Evolutionary conservation across 2,113 vertebrate genomes (phyloP).

Genomic region (Scolopax mira): DNA sequence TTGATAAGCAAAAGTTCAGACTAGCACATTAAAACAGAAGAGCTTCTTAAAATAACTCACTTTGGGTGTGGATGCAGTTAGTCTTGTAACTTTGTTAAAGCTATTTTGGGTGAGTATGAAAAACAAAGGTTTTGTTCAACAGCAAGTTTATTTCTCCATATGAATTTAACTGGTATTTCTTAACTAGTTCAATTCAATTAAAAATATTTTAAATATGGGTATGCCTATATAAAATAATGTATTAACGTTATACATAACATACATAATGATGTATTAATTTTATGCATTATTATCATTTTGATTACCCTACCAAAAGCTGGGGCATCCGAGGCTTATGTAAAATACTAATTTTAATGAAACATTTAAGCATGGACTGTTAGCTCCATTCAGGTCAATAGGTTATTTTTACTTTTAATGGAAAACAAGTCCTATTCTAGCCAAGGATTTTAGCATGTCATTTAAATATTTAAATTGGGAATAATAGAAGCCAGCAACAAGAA

Average conservation of each 20-base stretch:
- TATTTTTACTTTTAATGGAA: background rate
- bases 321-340: background rate
- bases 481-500: background rate
- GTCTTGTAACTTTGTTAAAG: background rate
- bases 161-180: background rate
- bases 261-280: background rate
- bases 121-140: background rate
- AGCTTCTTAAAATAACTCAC: constrained; percentile 16
- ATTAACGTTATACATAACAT: background rate
- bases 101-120: constrained; percentile 6
- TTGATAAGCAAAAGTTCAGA: background rate
- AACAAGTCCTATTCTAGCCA: background rate
- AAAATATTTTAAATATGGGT: background rate
- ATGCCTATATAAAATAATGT: background rate
- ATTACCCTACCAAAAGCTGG: background rate
- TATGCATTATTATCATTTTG: background rate
- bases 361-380: background rate
- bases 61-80: constrained; percentile 5
- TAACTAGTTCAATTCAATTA: background rate
- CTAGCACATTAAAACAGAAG: background rate
- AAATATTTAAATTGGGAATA: background rate
- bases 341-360: background rate
- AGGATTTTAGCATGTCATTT: background rate
- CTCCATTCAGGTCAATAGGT: too few species aligned
- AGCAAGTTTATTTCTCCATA: background rate